Evolutionary conservation across 2,888 invertebrate genomes (phyloP), one percentile per base, ranked within the genome.

Genomic region (Callimorpha dominula): DNA sequence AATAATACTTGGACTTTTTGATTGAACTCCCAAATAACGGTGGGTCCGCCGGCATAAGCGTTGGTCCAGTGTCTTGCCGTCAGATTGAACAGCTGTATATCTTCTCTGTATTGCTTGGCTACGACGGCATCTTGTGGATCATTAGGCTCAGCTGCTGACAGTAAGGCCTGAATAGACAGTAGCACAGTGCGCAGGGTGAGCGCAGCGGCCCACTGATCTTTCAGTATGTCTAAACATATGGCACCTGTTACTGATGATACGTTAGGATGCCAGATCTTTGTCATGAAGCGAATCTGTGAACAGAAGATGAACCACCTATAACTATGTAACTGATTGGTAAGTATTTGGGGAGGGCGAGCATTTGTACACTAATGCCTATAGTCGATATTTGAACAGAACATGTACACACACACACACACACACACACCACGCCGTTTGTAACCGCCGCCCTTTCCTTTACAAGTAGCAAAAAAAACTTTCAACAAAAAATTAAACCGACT

Each of bases 181-280:
- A 99, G 95, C 49, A 99, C 99, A 50, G 99, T 99, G 78, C 99
- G 97, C 78, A 99, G 95, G 0, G 99, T 99, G 97, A 99, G 98
- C 11, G 99, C 99, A 70, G 99, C 99, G 78, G 99, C 99, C 99
- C 99, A 99, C 93, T 99, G 98, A 90, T 99, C 99, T 96, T 99
- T 99, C 73, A 99, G 96, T 88, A 99, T 99, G 93, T 99, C 99
- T 93, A 99, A 96, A 94, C 99, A 99, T 88, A 99, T 99, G 68
- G 99, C 99, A 73, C 99, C 99, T 0, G 99, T 99, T 20, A 99
- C 99, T 20, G 99, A 99, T 70, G 99, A 99, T 88, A 99, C 99
- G 95, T 99, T 99, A 71, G 99, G 99, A 96, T 99, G 99, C 99
- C 99, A 99, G 91, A 99, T 99, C 96, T 98, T 99, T 78, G 99